Conservation (phyloP, 2,797 vertebrate genomes). For the Martes flavigula region DNA sequence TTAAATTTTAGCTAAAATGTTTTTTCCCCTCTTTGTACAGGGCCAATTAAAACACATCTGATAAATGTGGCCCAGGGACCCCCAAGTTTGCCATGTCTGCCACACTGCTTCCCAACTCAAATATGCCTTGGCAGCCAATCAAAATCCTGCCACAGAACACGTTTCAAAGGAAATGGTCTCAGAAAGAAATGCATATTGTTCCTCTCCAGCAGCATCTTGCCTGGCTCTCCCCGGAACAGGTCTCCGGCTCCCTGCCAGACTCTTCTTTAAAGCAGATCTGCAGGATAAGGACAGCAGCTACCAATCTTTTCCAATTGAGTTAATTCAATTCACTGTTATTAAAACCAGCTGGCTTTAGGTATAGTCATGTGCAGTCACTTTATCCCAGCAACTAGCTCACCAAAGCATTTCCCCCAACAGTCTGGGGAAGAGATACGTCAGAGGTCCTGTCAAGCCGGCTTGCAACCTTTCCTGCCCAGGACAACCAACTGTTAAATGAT, state of each 20-base stretch:
- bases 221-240: conserved; percentile 50
- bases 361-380: conserved; percentile 53
- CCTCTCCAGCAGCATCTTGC: conserved; percentile 53
- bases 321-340: conserved; percentile 64
- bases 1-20: conserved; percentile 23
- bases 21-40: neutral
- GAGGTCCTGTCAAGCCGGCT: neutral
- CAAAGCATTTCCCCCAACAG: neutral
- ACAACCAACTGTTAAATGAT: neutral
- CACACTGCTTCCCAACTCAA: conserved; percentile 22
- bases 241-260: conserved; percentile 51
- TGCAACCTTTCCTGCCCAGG: neutral
- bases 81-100: neutral
- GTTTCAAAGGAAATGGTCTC: conserved; percentile 47
- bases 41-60: conserved; percentile 15
- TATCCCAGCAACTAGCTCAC: conserved; percentile 32
- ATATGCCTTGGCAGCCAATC: neutral
- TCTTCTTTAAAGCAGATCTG: conserved; percentile 63
- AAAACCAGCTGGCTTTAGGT: conserved; percentile 70
- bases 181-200: conserved; percentile 42
- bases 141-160: neutral
- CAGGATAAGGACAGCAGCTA: conserved; percentile 66
- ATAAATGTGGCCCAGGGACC: neutral
- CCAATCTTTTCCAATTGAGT: conserved; percentile 66
- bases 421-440: neutral